These are phyloP conservation scores for Microcebus ravelobensis DNA, from an alignment of 2,113 vertebrate species.

Conservation along the genomic window DNA sequence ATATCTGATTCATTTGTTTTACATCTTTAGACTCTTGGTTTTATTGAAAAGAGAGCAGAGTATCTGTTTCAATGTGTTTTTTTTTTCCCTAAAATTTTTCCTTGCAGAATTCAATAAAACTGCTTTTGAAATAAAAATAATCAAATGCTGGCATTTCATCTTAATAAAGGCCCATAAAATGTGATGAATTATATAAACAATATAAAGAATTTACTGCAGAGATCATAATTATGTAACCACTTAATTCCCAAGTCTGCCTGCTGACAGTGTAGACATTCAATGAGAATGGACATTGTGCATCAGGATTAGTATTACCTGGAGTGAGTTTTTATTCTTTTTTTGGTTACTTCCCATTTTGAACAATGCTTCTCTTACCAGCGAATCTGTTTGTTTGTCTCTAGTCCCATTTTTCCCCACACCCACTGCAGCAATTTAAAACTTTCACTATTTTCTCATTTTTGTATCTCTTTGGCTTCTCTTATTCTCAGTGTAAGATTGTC, in stretches of 20 bases:
- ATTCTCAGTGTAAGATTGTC: background rate
- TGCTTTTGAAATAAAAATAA: constrained; percentile 65
- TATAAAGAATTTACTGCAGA: constrained; percentile 50
- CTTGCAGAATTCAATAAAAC: constrained; percentile 70
- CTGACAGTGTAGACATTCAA: background rate
- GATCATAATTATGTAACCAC: constrained; percentile 58
- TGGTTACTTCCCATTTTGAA: background rate
- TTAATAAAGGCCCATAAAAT: constrained; percentile 48
- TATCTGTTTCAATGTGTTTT: constrained; percentile 74
- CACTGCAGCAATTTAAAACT: background rate
- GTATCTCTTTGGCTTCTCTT: background rate
- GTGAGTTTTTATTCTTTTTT: constrained; percentile 50
- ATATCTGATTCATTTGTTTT: constrained; percentile 73
- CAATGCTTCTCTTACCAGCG: background rate
- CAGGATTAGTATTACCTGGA: background rate
- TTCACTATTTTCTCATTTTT: background rate
- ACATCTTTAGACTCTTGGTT: constrained; percentile 74
- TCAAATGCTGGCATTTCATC: constrained; percentile 67
- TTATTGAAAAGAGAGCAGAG: constrained; percentile 72
- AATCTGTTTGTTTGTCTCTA: background rate
- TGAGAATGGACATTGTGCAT: background rate
- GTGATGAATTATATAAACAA: constrained; percentile 56
- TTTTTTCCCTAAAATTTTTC: constrained; percentile 59
- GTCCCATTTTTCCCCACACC: background rate
- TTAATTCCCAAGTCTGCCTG: constrained; percentile 56